These are phyloP conservation scores for Cryptoblepharus egeriae DNA, from an alignment of 2,797 vertebrate species.

Conservation along the genomic window DNA sequence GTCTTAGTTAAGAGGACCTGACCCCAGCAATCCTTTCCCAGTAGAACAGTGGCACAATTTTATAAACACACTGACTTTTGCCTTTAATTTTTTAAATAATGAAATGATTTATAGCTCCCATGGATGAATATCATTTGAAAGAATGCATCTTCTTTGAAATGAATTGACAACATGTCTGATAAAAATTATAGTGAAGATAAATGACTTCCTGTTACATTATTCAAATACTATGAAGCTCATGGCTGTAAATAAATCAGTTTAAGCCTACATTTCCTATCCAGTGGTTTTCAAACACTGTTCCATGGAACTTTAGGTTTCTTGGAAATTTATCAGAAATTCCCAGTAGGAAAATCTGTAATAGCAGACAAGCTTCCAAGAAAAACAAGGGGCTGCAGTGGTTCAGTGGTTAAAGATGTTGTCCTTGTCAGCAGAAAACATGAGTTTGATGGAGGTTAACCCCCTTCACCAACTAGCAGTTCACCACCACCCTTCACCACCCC, in stretches of 20 bases:
- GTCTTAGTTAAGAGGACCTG: background rate
- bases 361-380: background rate
- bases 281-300: background rate
- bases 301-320: background rate
- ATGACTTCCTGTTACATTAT: background rate
- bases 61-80: background rate
- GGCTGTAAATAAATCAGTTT: background rate
- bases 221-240: background rate
- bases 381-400: too few relatives aligned
- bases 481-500: too few relatives aligned
- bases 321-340: background rate
- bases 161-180: background rate
- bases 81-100: background rate
- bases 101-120: background rate
- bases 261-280: background rate
- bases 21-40: background rate
- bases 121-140: slow-evolving; percentile 6
- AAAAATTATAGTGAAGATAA: background rate
- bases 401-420: too few relatives aligned
- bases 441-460: too few relatives aligned
- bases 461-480: too few relatives aligned
- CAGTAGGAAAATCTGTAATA: background rate
- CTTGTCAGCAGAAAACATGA: too few relatives aligned
- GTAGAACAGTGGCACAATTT: background rate
- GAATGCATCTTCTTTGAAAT: slow-evolving; percentile 6